Percentiles rank a stretch among this genome's conserved stretches.
These are phyloP conservation scores for Lota lota DNA, from an alignment of 2,113 vertebrate species.

Conservation along the genomic window DNA sequence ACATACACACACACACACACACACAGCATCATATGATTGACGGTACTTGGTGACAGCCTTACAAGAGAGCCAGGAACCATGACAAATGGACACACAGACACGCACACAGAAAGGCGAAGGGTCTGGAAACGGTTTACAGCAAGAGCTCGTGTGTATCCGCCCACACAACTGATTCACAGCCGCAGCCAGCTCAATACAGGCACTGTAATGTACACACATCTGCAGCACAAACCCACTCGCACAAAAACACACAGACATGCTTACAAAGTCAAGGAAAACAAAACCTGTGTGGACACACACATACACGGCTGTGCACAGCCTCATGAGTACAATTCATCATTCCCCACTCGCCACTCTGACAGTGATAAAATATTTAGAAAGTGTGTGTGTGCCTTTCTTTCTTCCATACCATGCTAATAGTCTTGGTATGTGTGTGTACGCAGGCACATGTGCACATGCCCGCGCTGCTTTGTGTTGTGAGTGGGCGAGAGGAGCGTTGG, in stretches of 20 bases:
- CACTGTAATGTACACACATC: constrained; percentile 16
- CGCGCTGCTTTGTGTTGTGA: constrained; percentile 42
- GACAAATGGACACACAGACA: constrained; percentile 47
- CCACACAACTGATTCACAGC: constrained; percentile 33
- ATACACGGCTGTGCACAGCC: constrained; percentile 5
- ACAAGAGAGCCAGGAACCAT: constrained; percentile 40
- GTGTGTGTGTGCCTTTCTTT: not conserved
- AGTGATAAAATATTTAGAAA: constrained; percentile 32
- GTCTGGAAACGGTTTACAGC: constrained; percentile 21
- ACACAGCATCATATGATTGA: constrained; percentile 51
- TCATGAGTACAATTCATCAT: constrained; percentile 33
- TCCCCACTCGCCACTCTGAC: constrained; percentile 36
- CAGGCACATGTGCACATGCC: not conserved
- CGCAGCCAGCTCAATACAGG: constrained; percentile 15
- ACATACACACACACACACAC: not conserved
- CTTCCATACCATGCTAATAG: not conserved
- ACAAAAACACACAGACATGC: constrained; percentile 7
- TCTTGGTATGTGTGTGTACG: constrained; percentile 6
- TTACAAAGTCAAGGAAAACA: not conserved
- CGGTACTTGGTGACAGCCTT: constrained; percentile 51
- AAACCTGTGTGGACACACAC: not conserved
- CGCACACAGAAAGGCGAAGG: not conserved
- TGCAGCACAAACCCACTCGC: not conserved
- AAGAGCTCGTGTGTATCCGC: constrained; percentile 40
- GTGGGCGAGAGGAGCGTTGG: constrained; percentile 51